phyloP scores from a whole-genome alignment of 2,113 vertebrate genomes.

The Tinamus guttatus region DNA sequence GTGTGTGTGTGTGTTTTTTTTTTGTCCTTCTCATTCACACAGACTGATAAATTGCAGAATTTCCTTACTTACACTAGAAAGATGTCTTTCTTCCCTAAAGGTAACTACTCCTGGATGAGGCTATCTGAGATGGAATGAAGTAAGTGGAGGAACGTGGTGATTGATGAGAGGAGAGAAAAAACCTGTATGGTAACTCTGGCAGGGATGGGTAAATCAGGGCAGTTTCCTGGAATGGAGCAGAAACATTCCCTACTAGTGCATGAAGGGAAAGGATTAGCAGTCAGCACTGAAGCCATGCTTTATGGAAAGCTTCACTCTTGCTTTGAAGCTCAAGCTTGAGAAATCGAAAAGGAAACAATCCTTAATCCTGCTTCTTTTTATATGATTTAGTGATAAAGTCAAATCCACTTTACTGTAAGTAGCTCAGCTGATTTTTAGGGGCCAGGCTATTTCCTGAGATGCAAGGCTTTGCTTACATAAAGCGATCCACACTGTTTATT shows the following conservation, averaged over 20 bases:
- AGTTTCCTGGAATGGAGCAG: background rate
- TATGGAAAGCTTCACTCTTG: background rate
- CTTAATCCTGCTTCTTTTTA: constrained; percentile 55
- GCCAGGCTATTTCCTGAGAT: constrained; percentile 19
- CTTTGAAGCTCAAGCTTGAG: constrained; percentile 54
- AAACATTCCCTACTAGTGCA: background rate
- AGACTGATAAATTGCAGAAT: background rate
- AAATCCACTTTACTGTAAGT: constrained; percentile 70
- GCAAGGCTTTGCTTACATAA: constrained; percentile 41
- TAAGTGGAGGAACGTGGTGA: fast-evolving
- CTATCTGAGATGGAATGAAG: background rate
- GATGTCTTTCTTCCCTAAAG: background rate
- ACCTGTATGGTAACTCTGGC: background rate
- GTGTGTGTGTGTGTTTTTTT: too few relatives aligned
- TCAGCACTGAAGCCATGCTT: background rate
- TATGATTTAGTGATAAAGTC: constrained; percentile 57
- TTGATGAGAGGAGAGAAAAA: background rate
- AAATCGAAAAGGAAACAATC: constrained; percentile 64
- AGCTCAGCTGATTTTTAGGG: constrained; percentile 50
- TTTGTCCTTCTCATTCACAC: background rate
- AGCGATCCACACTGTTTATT: background rate
- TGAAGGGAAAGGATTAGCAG: constrained; percentile 2
- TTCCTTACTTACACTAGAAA: background rate
- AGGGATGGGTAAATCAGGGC: background rate
- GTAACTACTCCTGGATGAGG: fast-evolving